Conservation (phyloP, 2,888 invertebrate species). For the Diarsia brunnea region DNA sequence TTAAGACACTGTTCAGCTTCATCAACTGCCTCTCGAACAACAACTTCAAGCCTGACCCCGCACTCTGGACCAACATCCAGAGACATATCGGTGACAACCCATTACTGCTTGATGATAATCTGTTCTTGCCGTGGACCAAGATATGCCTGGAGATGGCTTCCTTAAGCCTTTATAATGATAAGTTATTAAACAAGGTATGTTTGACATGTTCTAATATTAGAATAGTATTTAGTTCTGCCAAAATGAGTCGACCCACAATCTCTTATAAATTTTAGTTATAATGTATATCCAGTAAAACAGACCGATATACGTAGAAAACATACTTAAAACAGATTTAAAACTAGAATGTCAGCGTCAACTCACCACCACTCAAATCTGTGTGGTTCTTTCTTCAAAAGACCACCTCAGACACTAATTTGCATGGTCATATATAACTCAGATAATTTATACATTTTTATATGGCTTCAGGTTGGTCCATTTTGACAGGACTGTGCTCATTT, state of each 20-base stretch:
- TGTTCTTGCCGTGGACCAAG: constrained; percentile 88
- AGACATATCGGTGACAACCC: constrained; percentile 83
- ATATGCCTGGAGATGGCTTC: constrained; percentile 90
- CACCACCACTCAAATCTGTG: too few relatives aligned
- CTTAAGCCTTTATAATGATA: constrained; percentile 90
- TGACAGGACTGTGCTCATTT: not conserved
- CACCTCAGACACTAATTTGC: too few relatives aligned
- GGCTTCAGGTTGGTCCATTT: not conserved
- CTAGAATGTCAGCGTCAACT: not conserved
- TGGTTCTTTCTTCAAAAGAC: too few relatives aligned
- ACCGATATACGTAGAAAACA: not conserved
- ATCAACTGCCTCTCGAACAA: constrained; percentile 90
- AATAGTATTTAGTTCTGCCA: not conserved
- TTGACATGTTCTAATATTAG: not conserved
- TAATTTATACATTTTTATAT: not conserved
- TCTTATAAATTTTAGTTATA: not conserved
- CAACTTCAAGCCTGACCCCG: constrained; percentile 90
- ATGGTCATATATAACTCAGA: not conserved
- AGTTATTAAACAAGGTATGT: constrained; percentile 84
- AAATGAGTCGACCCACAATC: not conserved
- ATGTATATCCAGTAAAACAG: not conserved
- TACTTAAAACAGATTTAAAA: not conserved
- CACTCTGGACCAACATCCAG: constrained; percentile 87
- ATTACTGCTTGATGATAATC: constrained; percentile 78
- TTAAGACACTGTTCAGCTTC: constrained; percentile 85